These are phyloP conservation scores for Calyptomena viridis DNA, from an alignment of 2,113 vertebrate species.

Conservation along the genomic window DNA sequence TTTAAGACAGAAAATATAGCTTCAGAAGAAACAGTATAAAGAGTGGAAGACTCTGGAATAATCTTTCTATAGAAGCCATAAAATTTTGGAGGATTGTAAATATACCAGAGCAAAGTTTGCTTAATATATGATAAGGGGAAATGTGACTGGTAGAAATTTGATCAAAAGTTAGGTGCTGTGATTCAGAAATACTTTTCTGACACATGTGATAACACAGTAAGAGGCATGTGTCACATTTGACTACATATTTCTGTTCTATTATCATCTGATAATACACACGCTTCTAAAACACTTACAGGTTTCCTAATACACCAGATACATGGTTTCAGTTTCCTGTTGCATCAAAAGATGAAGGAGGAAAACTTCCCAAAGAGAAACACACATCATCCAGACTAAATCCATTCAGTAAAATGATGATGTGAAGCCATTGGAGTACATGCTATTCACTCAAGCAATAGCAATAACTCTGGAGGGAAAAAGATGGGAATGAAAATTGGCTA, in stretches of 20 bases:
- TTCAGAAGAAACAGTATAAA: background rate
- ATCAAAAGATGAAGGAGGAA: background rate
- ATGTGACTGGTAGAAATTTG: background rate
- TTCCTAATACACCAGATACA: background rate
- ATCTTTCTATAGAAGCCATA: background rate
- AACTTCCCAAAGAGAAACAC: background rate
- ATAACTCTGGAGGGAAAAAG: background rate
- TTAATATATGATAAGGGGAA: background rate
- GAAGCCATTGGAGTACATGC: background rate
- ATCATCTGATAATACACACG: background rate
- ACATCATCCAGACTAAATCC: background rate
- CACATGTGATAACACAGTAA: background rate
- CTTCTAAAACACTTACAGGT: background rate
- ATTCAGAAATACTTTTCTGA: background rate
- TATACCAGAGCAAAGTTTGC: background rate
- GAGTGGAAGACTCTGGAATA: background rate
- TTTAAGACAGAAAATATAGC: background rate
- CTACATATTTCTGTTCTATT: background rate
- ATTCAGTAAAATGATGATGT: conserved; percentile 3
- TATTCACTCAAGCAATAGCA: background rate
- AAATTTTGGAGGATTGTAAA: background rate
- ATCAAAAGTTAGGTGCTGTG: background rate
- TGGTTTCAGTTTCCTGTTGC: background rate
- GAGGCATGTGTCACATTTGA: background rate
- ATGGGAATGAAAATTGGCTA: background rate